phyloP scores from a whole-genome alignment of 2,797 vertebrate species.

The Helarctos malayanus region DNA sequence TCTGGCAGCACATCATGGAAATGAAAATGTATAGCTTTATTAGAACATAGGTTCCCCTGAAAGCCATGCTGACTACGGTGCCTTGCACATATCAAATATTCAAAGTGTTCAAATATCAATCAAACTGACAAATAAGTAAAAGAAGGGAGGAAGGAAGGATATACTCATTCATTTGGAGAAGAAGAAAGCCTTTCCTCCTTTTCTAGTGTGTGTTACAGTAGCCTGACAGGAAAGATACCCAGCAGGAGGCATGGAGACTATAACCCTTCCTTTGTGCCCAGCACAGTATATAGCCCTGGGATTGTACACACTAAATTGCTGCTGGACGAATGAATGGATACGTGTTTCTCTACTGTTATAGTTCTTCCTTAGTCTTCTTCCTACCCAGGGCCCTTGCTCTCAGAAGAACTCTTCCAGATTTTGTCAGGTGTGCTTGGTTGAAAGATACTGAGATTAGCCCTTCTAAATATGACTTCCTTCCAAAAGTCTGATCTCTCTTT shows the following conservation, averaged over 20 bases:
- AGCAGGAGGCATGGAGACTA: background rate
- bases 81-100: background rate
- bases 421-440: background rate
- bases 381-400: background rate
- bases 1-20: background rate
- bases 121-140: background rate
- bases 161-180: background rate
- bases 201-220: background rate
- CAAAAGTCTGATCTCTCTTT: background rate
- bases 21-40: background rate
- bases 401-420: background rate
- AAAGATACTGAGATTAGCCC: constrained; percentile 14
- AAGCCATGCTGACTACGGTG: rapidly evolving
- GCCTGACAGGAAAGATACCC: background rate
- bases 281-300: rapidly evolving
- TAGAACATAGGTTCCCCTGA: background rate
- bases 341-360: background rate
- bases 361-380: background rate
- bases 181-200: background rate
- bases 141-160: background rate
- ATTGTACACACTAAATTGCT: background rate
- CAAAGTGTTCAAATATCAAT: background rate
- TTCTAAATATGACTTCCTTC: background rate
- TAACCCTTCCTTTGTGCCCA: background rate
- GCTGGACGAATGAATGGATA: background rate